Evolutionary conservation across 2,113 vertebrate genomes (phyloP), one percentile per base, ranked within the genome.

Genomic region (Semnornis frantzii): DNA sequence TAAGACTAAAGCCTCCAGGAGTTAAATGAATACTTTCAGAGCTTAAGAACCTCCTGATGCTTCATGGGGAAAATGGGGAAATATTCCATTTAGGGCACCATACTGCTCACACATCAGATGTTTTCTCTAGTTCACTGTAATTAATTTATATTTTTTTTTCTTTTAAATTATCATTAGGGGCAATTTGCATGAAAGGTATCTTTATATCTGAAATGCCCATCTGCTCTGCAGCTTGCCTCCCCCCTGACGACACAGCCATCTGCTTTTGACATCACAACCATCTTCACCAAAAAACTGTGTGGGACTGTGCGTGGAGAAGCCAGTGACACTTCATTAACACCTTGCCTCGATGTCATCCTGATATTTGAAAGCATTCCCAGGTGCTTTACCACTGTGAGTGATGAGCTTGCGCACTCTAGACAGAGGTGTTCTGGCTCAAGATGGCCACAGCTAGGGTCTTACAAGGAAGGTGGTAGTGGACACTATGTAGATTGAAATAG

Each of bases 91-190:
- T 96, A 80, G 91, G 87, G 95, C 44, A 68, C 28, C 1, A 3
- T 34, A 65, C 64, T 91, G 82, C 96, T 97, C 94, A 83, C 94
- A 97, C 93, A 95, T 97, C 93, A 97, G 93, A 94, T 96, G 94
- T 90, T 97, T 93, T 92, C 89, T 94, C 82, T 85, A 90, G 48
- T 91, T 95, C 76, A 31, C 50, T 37, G 33, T 37, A 37, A 54
- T 71, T n/a, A 54, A 54, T 65, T 85, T 42, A 17, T 65, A 27
- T 37, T 64, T 52, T 76, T 68, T 83, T 42, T 68, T 42, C 72
- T 89, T 92, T 90, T 10, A 46, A 95, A 92, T 94, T 46, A 85
- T 96, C 82, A 44, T 91, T 4, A 10, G 87, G 95, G 95, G 73
- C 94, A 95, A 89, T 97, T 86, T 95, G 82, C 93, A 83, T 85